These are phyloP conservation scores for Drosophila malerkotliana DNA, from an alignment of 1,140 invertebrate species.

Conservation along the genomic window DNA sequence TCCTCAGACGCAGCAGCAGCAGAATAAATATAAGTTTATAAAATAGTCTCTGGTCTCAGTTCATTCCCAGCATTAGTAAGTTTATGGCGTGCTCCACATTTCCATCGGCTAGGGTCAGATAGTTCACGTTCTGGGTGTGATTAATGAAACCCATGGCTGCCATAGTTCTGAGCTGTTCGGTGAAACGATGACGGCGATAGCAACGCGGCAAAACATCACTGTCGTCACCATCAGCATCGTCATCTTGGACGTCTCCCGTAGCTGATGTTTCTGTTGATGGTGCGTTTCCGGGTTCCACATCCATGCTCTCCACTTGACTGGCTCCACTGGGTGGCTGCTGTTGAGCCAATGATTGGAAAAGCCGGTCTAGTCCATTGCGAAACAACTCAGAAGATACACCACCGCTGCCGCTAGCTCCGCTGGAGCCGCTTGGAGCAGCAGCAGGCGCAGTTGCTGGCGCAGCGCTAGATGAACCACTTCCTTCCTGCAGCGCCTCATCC, in stretches of 20 bases:
- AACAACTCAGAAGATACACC: slow-evolving; percentile 63
- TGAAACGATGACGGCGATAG: slow-evolving; percentile 75
- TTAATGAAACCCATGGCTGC: slow-evolving; percentile 94
- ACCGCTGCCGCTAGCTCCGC: slow-evolving; percentile 16
- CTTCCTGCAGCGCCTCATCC: slow-evolving; percentile 51
- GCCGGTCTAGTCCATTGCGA: slow-evolving; percentile 67
- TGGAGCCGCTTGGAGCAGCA: slow-evolving; percentile 20
- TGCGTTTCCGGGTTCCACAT: slow-evolving; percentile 40
- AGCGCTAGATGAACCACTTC: slow-evolving; percentile 12
- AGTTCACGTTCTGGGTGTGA: slow-evolving; percentile 93
- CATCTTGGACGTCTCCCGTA: slow-evolving; percentile 32
- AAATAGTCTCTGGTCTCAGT: slow-evolving; percentile 34
- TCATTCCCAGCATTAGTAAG: slow-evolving; percentile 86
- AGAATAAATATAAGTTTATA: slow-evolving; percentile 61
- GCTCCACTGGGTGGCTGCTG: slow-evolving; percentile 22
- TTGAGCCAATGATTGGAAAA: slow-evolving; percentile 62
- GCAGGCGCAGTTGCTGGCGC: slow-evolving; percentile 1
- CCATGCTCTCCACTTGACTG: slow-evolving; percentile 57
- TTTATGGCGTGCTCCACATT: slow-evolving; percentile 95
- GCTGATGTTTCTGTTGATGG: slow-evolving; percentile 2
- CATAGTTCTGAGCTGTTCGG: slow-evolving; percentile 91
- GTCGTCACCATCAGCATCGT: slow-evolving; percentile 57
- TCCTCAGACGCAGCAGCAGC: slow-evolving; percentile 38
- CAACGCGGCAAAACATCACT: slow-evolving; percentile 69
- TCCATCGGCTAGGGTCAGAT: slow-evolving; percentile 91